Evolutionary conservation across 2,113 vertebrate genomes (phyloP).

Genomic region (Synodontis membranacea): DNA sequence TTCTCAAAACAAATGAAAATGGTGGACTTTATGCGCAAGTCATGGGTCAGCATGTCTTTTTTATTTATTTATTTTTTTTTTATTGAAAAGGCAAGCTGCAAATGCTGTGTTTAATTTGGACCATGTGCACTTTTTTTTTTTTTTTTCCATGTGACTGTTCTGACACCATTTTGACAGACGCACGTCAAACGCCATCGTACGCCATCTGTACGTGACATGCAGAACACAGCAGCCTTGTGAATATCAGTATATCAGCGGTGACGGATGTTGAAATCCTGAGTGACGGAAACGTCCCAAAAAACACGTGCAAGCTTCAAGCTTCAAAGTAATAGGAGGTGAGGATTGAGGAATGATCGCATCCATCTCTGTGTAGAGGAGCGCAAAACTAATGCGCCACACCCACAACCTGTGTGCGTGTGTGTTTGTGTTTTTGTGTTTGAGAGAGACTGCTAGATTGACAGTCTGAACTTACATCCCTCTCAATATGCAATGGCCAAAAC

Average conservation of each 20-base stretch:
- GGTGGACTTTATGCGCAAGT: neutral
- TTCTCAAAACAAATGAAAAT: neutral
- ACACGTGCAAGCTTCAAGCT: neutral
- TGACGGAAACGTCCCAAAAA: neutral
- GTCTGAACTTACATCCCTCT: neutral
- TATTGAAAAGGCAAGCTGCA: no score
- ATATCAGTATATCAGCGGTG: neutral
- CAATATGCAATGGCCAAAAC: neutral
- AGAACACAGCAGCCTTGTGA: neutral
- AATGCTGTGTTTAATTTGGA: neutral
- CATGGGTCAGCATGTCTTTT: neutral
- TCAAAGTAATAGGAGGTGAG: slow-evolving; percentile 1
- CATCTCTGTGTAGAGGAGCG: neutral
- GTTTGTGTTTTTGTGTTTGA: neutral
- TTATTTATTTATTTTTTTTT: no score
- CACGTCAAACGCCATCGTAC: no score
- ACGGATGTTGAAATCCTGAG: neutral
- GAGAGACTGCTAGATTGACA: neutral
- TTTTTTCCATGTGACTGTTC: neutral
- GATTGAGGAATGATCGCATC: neutral
- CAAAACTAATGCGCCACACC: neutral
- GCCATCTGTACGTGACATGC: neutral
- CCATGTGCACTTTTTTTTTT: neutral
- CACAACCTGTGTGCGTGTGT: neutral
- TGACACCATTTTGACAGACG: no score